Percentiles rank a stretch among this genome's conserved stretches.
These are phyloP conservation scores for Catocala sponsa DNA, from an alignment of 2,888 invertebrate species.

Conservation along the genomic window DNA sequence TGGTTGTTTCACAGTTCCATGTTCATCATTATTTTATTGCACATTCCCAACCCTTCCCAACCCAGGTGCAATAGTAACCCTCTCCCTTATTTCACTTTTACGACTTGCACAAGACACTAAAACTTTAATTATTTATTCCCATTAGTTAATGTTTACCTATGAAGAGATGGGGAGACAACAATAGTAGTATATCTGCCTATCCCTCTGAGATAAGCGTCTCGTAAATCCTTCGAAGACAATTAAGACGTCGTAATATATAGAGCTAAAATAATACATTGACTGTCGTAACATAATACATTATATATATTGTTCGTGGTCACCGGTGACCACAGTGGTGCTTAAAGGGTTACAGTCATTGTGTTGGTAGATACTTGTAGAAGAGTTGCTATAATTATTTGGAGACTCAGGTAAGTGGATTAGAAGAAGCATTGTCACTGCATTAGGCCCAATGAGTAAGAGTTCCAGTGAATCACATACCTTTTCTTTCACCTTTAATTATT, in stretches of 20 bases:
- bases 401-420: no score
- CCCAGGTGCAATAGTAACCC: conserved; percentile 12
- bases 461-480: no score
- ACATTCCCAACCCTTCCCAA: neutral
- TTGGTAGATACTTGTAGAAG: no score
- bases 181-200: neutral
- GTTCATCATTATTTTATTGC: no score
- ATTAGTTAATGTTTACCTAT: conserved; percentile 7
- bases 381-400: no score
- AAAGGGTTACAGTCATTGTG: no score
- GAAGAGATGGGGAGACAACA: neutral
- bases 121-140: conserved; percentile 19
- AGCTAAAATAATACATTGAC: neutral
- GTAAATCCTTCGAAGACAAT: neutral
- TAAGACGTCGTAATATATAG: neutral
- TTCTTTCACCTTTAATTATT: no score
- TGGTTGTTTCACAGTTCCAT: no score
- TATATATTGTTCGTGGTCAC: no score
- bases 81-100: conserved; percentile 17
- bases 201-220: neutral
- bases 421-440: no score
- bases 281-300: neutral
- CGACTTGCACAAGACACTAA: conserved; percentile 12
- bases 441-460: no score
- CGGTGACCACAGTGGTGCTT: no score